Evolutionary conservation across 1,140 invertebrate genomes (phyloP).

Genomic region (Pissodes strobi): DNA sequence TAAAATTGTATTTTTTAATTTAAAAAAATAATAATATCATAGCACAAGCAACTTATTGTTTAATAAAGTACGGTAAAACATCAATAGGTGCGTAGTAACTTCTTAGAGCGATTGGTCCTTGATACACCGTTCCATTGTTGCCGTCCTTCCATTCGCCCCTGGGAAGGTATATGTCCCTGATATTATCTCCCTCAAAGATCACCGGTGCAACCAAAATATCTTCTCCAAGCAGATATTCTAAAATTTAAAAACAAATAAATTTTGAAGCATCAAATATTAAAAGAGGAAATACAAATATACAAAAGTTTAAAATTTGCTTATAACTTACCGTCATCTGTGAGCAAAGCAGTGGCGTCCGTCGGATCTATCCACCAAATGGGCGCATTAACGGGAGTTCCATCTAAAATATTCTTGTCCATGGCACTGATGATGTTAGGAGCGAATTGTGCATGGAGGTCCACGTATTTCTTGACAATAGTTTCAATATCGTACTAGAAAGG

Average conservation of each 20-base stretch:
- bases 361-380: constrained; percentile 93
- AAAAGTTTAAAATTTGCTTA: not conserved
- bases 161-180: constrained; percentile 79
- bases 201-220: constrained; percentile 86
- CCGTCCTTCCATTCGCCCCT: constrained; percentile 69
- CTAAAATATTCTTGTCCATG: constrained; percentile 63
- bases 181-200: constrained; percentile 65
- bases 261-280: no score
- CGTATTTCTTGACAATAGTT: constrained; percentile 68
- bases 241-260: not conserved
- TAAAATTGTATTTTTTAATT: no score
- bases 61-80: constrained; percentile 68
- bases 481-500: constrained; percentile 52
- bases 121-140: constrained; percentile 55
- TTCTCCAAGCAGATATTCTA: constrained; percentile 84
- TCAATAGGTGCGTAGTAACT: constrained; percentile 70
- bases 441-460: constrained; percentile 70
- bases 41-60: constrained; percentile 25
- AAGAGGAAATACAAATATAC: no score
- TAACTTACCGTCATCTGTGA: constrained; percentile 34
- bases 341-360: constrained; percentile 56
- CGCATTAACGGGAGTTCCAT: constrained; percentile 78
- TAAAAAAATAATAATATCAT: no score
- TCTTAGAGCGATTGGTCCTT: constrained; percentile 68
- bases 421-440: constrained; percentile 65